Conservation (phyloP, 2,888 invertebrate genomes). For the Panopea generosa region DNA sequence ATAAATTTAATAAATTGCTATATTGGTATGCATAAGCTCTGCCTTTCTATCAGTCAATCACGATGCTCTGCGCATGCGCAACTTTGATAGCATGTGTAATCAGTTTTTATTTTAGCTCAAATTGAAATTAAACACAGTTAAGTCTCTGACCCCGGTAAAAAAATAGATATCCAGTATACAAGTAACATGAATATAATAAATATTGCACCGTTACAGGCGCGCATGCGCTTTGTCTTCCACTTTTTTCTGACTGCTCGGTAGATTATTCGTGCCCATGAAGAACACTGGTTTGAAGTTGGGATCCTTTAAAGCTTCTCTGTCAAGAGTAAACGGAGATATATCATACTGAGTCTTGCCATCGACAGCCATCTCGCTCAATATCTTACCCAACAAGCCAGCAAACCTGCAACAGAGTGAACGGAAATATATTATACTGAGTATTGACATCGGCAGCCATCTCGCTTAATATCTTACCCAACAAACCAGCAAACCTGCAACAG, state of each 20-base stretch:
- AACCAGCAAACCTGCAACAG: conserved; percentile 78
- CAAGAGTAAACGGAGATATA: conserved; percentile 74
- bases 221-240: too few relatives aligned
- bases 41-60: too few relatives aligned
- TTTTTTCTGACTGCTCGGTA: conserved; percentile 7
- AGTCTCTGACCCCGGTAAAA: too few relatives aligned
- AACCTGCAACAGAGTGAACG: conserved; percentile 77
- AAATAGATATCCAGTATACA: too few relatives aligned
- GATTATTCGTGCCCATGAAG: conserved; percentile 60
- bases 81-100: too few relatives aligned
- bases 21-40: too few relatives aligned
- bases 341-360: conserved; percentile 78
- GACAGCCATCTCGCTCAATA: conserved; percentile 80
- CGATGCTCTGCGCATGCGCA: too few relatives aligned
- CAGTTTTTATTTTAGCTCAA: too few relatives aligned
- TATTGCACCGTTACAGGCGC: too few relatives aligned
- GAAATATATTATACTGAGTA: conserved; percentile 76
- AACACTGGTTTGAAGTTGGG: conserved; percentile 73
- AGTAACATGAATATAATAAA: too few relatives aligned
- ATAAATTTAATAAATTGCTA: too few relatives aligned
- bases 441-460: conserved; percentile 79
- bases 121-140: too few relatives aligned
- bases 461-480: conserved; percentile 81
- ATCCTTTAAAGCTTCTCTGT: conserved; percentile 76
- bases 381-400: conserved; percentile 81